Evolutionary conservation across 2,888 invertebrate species (phyloP), one percentile per base, ranked within the genome.

Genomic region (Callyntrura guangdongensis): DNA sequence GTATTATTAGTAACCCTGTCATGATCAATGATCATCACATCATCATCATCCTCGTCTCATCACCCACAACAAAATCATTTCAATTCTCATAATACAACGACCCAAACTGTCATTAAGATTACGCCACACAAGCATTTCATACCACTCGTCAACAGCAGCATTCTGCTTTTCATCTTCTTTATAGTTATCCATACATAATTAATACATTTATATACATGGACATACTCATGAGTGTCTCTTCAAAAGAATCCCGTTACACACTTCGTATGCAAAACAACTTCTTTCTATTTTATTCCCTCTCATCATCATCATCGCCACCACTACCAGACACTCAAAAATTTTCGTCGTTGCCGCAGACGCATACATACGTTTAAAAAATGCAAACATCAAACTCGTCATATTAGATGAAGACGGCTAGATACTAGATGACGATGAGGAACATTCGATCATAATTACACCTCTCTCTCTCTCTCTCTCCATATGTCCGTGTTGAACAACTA

Each of bases 221-320:
- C 14, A n/a, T 9, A 14, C n/a, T 12, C 53, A 5, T 53, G 14
- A 5, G 2, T 47, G 12, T 79, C 79, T 79, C 56, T 17, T 27
- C 25, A 61, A 61, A 61, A 17, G 45, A 82, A 25, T 82, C 59
- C 81, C 81, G 61, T 82, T 82, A 82, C n/a, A 27, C n/a, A 27
- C 81, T 36, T 59, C 20, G 12, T 25, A 72, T 36, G 36, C 36
- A 59, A 59, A 6, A 59, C 59, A 59, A 59, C 14, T 17, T 59
- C 59, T 14, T 59, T 17, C 59, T 59, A 14, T 59, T 59, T 53
- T 2, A 36, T 27, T 27, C 22, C 72, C 69, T 36, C 22, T 53
- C 45, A 79, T 79, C 79, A 59, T 74, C 56, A 56, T 22, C 22
- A 59, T 74, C 56, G 8, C 12, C 22, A 22, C 25, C 22, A 25